phyloP scores from a whole-genome alignment of 2,113 vertebrate species.

The Petrocephalus microphthalmus region DNA sequence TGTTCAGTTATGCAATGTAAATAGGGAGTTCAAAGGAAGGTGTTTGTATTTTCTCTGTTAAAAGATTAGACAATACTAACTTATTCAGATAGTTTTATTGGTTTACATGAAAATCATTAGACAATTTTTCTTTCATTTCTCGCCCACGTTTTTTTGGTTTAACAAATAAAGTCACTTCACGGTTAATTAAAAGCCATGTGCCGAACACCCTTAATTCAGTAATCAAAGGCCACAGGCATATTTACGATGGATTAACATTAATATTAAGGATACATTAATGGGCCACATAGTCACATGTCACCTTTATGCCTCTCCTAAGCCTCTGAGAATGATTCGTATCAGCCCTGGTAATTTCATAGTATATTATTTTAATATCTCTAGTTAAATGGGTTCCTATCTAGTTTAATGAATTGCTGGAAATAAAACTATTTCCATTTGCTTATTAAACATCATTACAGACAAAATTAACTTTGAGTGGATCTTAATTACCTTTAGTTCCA shows the following conservation, averaged over 20 bases:
- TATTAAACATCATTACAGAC: slow-evolving; percentile 80
- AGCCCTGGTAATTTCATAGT: slow-evolving; percentile 85
- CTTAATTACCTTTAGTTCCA: slow-evolving; percentile 89
- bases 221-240: background rate
- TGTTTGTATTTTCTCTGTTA: background rate
- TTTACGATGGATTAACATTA: background rate
- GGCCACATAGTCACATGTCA: slow-evolving; percentile 64
- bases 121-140: background rate
- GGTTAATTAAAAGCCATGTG: background rate
- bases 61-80: background rate
- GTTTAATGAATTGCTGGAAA: slow-evolving; percentile 58
- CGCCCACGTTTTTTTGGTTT: background rate
- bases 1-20: background rate
- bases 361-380: slow-evolving; percentile 82
- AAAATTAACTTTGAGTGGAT: slow-evolving; percentile 81
- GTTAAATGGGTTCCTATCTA: slow-evolving; percentile 85
- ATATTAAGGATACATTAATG: slow-evolving; percentile 38
- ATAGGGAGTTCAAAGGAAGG: background rate
- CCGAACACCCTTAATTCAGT: background rate
- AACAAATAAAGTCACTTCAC: background rate
- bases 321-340: slow-evolving; percentile 75
- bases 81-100: background rate
- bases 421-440: slow-evolving; percentile 64
- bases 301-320: slow-evolving; percentile 74
- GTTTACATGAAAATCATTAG: background rate